Evolutionary conservation across 1,140 invertebrate species (phyloP), one percentile per base, ranked within the genome.

Genomic region (Zaprionus tsacasi): DNA sequence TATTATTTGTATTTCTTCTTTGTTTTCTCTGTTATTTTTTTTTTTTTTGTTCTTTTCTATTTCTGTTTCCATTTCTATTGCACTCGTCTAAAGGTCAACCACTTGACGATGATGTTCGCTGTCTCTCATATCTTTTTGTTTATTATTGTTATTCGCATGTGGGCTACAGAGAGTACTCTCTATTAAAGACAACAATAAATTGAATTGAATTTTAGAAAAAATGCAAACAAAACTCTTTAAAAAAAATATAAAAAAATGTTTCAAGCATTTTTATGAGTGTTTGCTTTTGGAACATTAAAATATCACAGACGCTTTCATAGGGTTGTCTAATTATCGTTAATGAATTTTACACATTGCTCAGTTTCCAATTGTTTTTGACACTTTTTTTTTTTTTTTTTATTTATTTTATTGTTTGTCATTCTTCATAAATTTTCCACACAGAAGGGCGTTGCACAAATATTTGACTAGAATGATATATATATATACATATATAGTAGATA

Each of bases 81-180:
- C 78, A 71, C 56, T 55, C 68, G 68, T 76, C 25, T 76, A 74
- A 76, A 88, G 82, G 82, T 88, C 82, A 79, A 83, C 82, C 82
- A 80, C 82, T 82, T 79, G 79, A 79, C 65, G 56, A 79, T 61
- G 55, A 52, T 40, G 52, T 27, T 50, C 12, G 8, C 45, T 59
- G 27, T 36, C 45, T 48, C 55, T 60, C 65, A 70, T 35, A 56
- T 67, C 21, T 21, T 21, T 21, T 57, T 56, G 56, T 61, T 52
- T 58, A 50, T 50, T 50, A 50, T 50, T 50, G 4, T 25, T 12
- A 50, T 50, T 21, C 45, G 4, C 45, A 50, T 38, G 30, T 63
- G 35, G 15, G 50, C 50, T 55, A 40, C 21, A 45, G 55, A 55
- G 35, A 56, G 56, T 13, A 21, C 21, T 21, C 21, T 21, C 21